Evolutionary conservation across 37 sponge, comb jelly and placozoan species (phyloP).

Genomic region (Beroe forskalii): DNA sequence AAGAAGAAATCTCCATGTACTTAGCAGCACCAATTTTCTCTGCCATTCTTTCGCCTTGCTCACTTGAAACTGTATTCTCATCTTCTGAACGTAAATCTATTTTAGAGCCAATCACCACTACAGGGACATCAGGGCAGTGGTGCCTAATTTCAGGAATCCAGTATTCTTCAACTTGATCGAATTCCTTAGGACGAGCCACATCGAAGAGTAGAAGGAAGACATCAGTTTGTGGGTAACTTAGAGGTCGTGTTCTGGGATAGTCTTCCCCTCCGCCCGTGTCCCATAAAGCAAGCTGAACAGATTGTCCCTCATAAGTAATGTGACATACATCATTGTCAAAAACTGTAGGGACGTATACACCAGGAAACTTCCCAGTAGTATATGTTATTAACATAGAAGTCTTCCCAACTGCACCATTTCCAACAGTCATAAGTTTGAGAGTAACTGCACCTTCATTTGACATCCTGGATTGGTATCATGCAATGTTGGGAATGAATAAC

Average conservation of each 20-base stretch:
- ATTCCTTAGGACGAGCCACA: neutral
- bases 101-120: neutral
- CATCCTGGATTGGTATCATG: too few relatives aligned
- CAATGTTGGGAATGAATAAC: too few relatives aligned
- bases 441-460: too few relatives aligned
- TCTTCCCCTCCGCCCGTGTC: conserved; percentile 27
- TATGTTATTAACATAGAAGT: conserved; percentile 7
- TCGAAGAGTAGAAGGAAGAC: neutral
- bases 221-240: conserved; percentile 13
- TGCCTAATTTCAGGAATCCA: neutral
- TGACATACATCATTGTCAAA: neutral
- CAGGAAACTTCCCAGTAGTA: neutral
- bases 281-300: neutral
- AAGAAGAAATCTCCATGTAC: neutral
- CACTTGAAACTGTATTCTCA: neutral
- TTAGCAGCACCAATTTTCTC: conserved; percentile 1
- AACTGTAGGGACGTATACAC: conserved; percentile 7
- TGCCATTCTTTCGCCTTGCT: neutral
- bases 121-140: conserved; percentile 25
- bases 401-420: neutral
- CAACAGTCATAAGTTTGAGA: neutral
- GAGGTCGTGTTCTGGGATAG: conserved; percentile 15
- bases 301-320: neutral
- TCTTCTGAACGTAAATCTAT: neutral
- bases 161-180: neutral